Base-by-base conservation (phyloP, 2,113 vertebrate species). In the Synodontis membranacea region DNA sequence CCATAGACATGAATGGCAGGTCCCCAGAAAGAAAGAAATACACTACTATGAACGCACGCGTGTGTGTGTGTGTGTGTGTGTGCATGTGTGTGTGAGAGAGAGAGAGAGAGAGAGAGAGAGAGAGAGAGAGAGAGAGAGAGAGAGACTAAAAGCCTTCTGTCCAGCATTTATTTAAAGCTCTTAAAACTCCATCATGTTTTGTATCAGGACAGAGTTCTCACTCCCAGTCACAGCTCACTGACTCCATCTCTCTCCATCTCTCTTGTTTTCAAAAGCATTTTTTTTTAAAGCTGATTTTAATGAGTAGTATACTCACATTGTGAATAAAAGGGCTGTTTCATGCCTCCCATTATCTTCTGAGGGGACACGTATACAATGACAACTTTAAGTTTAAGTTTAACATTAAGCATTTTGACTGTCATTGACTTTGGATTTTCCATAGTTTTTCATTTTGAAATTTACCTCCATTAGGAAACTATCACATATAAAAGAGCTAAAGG, bases 51-150 rank as follows among this genome's bases (percentile, higher is more conserved):
- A 66, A 34, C 0, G 2, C 17, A 6, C 34, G 31, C 15, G 10
- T 34, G 50, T 80, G 50, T 54, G 54, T 80, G 79, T 56, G 79
- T 80, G 52, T 37, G 52, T 80, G 79, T 80, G 79, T 81, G 56
- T 82, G 62, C 52, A 44, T 66, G 42, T 66, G 42, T 66, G 60
- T 64, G 60, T 64, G n/a, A n/a, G n/a, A n/a, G n/a, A n/a, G n/a
- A n/a, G n/a, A n/a, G n/a, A n/a, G n/a, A n/a, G n/a, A n/a, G n/a
- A n/a, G n/a, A n/a, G n/a, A n/a, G n/a, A n/a, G n/a, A n/a, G n/a
- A n/a, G n/a, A n/a, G n/a, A n/a, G n/a, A n/a, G n/a, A n/a, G n/a
- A n/a, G n/a, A n/a, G n/a, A n/a, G n/a, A 11, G 10, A 31, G n/a
- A 12, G n/a, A 31, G 66, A 37, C 34, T 37, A 8, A 8, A 37